Evolutionary conservation across 2,888 invertebrate species (phyloP).

Genomic region (Netelia melanura): DNA sequence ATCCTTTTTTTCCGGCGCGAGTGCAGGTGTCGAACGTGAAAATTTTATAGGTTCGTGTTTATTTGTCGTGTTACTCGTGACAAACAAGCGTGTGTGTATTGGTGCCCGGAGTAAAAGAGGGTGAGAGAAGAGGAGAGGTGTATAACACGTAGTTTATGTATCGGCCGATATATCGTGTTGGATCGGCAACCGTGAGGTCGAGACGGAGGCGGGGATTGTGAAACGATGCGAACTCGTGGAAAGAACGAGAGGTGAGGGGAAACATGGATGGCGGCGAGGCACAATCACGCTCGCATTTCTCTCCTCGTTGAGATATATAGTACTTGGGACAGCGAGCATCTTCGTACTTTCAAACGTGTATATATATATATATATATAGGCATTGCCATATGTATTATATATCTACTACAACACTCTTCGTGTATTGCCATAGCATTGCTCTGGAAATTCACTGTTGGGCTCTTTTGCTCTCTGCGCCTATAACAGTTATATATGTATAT

Average conservation of each 20-base stretch:
- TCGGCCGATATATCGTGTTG: constrained; percentile 39
- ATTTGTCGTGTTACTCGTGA: constrained; percentile 48
- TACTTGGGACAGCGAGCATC: constrained; percentile 42
- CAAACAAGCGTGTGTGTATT: constrained; percentile 49
- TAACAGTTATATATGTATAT: neutral
- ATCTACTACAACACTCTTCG: constrained; percentile 4
- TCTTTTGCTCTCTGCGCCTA: neutral
- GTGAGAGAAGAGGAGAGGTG: constrained; percentile 3
- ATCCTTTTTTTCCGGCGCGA: neutral
- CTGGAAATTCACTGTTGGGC: constrained; percentile 43
- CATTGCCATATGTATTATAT: constrained; percentile 1
- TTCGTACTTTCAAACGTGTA: constrained; percentile 34
- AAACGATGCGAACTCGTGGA: too few relatives aligned
- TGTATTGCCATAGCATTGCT: constrained; percentile 29
- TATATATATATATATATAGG: neutral
- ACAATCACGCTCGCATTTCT: constrained; percentile 51
- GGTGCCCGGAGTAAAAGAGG: neutral
- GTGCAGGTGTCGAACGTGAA: constrained; percentile 32
- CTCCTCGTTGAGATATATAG: neutral
- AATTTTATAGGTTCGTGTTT: constrained; percentile 39
- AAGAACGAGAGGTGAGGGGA: constrained; percentile 28
- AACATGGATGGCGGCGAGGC: neutral
- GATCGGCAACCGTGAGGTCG: neutral
- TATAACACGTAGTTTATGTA: constrained; percentile 45
- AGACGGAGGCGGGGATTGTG: neutral